A percentile compares a stretch with the other conserved stretches of the same genome.
These are phyloP conservation scores for Bhutanitis thaidina DNA, from an alignment of 2,888 invertebrate species.

Conservation along the genomic window DNA sequence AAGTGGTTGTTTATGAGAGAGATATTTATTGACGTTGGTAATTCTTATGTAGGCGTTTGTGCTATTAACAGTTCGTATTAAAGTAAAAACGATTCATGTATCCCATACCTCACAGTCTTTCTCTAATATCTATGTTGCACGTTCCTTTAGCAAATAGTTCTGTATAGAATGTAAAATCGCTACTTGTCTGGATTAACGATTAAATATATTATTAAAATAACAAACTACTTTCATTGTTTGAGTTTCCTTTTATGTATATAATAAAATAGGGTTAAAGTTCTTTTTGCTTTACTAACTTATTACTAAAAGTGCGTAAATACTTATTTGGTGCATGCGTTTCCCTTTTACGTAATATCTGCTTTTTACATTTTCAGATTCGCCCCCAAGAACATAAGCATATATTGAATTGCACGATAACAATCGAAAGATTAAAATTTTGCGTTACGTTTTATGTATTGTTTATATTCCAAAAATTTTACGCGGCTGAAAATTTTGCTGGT, in stretches of 20 bases:
- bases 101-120: conserved; percentile 16
- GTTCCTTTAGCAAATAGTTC: conserved; percentile 24
- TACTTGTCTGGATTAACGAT: conserved; percentile 1
- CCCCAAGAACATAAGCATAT: conserved; percentile 76
- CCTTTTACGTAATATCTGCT: conserved; percentile 12
- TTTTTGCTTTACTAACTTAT: background rate
- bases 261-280: background rate
- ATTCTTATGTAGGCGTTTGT: conserved; percentile 43
- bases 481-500: background rate
- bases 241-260: background rate
- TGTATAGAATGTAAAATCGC: background rate
- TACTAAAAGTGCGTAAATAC: background rate
- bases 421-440: background rate
- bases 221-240: conserved; percentile 16
- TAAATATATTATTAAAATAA: conserved; percentile 15
- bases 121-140: conserved; percentile 29
- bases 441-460: background rate
- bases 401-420: conserved; percentile 35
- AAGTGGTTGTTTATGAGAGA: conserved; percentile 59
- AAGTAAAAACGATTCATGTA: conserved; percentile 35
- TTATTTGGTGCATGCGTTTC: background rate
- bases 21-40: conserved; percentile 52
- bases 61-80: conserved; percentile 21
- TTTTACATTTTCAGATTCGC: conserved; percentile 64
- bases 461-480: background rate